Evolutionary conservation across 2,113 vertebrate genomes (phyloP).

Genomic region (Heloderma charlesbogerti): DNA sequence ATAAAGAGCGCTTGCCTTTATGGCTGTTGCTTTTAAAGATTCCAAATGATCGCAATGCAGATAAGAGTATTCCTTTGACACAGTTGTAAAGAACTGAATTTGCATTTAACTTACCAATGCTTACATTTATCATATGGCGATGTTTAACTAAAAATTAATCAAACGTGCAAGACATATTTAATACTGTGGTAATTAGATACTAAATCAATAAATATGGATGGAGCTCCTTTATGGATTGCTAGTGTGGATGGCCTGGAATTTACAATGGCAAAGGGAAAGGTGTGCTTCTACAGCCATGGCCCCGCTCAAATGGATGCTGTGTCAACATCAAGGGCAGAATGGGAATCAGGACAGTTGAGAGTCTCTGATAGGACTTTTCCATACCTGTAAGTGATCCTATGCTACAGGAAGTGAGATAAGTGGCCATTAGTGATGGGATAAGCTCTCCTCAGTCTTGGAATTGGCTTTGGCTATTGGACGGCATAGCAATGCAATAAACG

Average conservation of each 20-base stretch:
- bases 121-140: neutral
- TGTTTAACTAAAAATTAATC: neutral
- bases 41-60: neutral
- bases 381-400: neutral
- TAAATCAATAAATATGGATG: no score
- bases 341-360: no score
- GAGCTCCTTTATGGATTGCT: neutral
- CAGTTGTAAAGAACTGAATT: neutral
- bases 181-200: no score
- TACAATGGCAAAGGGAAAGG: neutral
- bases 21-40: no score
- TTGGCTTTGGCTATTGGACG: neutral
- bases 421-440: neutral
- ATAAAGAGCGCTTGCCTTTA: no score
- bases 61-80: neutral
- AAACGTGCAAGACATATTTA: no score
- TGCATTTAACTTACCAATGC: neutral
- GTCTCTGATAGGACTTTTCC: neutral
- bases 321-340: neutral
- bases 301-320: neutral
- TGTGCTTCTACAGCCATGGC: neutral
- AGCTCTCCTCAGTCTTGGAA: neutral
- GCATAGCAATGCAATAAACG: neutral
- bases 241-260: neutral
- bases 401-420: neutral